Conservation (phyloP, 2,113 vertebrate species). For the Heptranchias perlo region DNA sequence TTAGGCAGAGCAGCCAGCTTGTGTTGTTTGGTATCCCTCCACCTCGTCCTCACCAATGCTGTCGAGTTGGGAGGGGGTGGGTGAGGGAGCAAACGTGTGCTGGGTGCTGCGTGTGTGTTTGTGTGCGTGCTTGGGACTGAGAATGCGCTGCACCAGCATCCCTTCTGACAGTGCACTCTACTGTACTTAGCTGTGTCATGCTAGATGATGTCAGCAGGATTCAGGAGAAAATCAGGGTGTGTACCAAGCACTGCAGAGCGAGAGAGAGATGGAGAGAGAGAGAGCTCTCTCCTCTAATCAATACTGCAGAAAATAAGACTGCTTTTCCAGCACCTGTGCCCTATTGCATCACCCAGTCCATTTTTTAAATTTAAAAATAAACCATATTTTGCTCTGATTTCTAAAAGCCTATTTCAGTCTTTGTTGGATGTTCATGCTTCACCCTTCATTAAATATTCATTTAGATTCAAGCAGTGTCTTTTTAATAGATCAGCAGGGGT, state of each 20-base stretch:
- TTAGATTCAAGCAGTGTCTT: constrained; percentile 14
- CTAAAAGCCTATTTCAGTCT: neutral
- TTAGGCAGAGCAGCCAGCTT: constrained; percentile 48
- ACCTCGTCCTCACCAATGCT: neutral
- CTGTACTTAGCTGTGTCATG: constrained; percentile 46
- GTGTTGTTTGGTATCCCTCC: constrained; percentile 30
- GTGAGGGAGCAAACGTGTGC: constrained; percentile 37
- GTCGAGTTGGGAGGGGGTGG: constrained; percentile 38
- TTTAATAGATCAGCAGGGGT: neutral
- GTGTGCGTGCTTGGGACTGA: constrained; percentile 45
- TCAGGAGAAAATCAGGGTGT: constrained; percentile 47
- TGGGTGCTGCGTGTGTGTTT: constrained; percentile 31
- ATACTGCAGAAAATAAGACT: constrained; percentile 3
- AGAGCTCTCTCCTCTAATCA: neutral
- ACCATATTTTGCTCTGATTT: neutral
- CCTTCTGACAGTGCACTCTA: constrained; percentile 46
- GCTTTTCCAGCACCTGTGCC: neutral
- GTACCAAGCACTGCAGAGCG: constrained; percentile 49
- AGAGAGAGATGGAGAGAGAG: neutral
- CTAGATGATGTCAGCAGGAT: constrained; percentile 67
- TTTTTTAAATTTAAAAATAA: neutral
- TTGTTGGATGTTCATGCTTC: neutral
- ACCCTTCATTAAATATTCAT: neutral
- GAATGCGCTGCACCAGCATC: constrained; percentile 58
- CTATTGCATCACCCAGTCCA: neutral